phyloP scores from a whole-genome alignment of 1,140 invertebrate genomes.

The Temnothorax nylanderi region DNA sequence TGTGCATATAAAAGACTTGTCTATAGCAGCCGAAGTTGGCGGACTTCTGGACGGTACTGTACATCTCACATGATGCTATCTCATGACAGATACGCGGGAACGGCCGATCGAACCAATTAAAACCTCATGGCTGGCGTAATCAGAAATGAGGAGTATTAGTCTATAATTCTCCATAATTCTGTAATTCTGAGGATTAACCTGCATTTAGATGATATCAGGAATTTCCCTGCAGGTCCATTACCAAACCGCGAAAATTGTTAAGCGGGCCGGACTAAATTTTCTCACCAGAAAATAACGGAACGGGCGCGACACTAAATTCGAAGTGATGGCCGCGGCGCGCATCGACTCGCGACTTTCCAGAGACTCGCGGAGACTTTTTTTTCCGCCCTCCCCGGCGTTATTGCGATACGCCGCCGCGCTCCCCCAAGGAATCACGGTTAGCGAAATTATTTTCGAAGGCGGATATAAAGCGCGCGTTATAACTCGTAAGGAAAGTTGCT shows the following conservation, averaged over 20 bases:
- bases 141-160: slow-evolving; percentile 26
- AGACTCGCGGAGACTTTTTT: slow-evolving; percentile 1
- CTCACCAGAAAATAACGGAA: slow-evolving; percentile 1
- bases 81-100: slow-evolving; percentile 43
- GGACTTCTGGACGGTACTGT: not conserved
- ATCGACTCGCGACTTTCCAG: slow-evolving; percentile 24
- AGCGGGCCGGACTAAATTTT: not conserved
- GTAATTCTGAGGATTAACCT: slow-evolving; percentile 31
- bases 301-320: not conserved
- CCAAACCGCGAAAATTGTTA: slow-evolving; percentile 33
- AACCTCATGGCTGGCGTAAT: slow-evolving; percentile 46
- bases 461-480: slow-evolving; percentile 46
- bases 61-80: slow-evolving; percentile 42
- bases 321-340: not conserved
- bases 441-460: slow-evolving; percentile 58
- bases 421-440: slow-evolving; percentile 38
- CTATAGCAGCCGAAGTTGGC: not conserved
- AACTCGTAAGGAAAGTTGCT: slow-evolving; percentile 64
- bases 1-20: not conserved
- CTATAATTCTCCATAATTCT: slow-evolving; percentile 46
- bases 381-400: not conserved
- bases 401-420: slow-evolving; percentile 21
- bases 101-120: slow-evolving; percentile 48
- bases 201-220: slow-evolving; percentile 35
- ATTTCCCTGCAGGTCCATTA: slow-evolving; percentile 27